Evolutionary conservation across 2,797 vertebrate genomes (phyloP).

Genomic region (Sebastes trivittatus): DNA sequence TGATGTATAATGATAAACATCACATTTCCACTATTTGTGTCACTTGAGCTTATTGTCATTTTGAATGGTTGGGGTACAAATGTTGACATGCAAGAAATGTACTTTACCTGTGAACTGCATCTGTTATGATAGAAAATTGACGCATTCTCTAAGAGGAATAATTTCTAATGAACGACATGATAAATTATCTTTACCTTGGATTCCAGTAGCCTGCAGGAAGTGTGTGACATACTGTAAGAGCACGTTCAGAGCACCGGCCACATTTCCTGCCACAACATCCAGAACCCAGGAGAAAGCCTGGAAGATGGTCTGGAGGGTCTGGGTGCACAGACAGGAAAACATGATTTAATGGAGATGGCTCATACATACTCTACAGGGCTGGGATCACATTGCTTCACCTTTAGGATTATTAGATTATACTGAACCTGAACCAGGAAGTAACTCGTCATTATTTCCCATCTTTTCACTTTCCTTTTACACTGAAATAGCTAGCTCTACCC

Average conservation of each 20-base stretch:
- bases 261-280: neutral
- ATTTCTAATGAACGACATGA: neutral
- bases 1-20: neutral
- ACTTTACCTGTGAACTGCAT: neutral
- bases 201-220: conserved; percentile 8
- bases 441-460: neutral
- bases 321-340: neutral
- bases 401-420: neutral
- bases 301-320: accelerated
- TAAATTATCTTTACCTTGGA: conserved; percentile 9
- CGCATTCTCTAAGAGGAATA: neutral
- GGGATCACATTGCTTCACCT: neutral
- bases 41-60: neutral
- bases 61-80: neutral
- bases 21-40: neutral
- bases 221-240: neutral
- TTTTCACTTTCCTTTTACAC: neutral
- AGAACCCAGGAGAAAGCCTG: neutral
- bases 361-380: neutral
- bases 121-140: neutral
- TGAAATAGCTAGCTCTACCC: neutral
- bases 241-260: neutral
- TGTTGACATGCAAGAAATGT: neutral
- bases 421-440: neutral
- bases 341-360: neutral